Percentiles rank a stretch among this genome's conserved stretches.
Conservation (phyloP, 1,140 invertebrate genomes). For the Pseudobourletiella spinata region DNA sequence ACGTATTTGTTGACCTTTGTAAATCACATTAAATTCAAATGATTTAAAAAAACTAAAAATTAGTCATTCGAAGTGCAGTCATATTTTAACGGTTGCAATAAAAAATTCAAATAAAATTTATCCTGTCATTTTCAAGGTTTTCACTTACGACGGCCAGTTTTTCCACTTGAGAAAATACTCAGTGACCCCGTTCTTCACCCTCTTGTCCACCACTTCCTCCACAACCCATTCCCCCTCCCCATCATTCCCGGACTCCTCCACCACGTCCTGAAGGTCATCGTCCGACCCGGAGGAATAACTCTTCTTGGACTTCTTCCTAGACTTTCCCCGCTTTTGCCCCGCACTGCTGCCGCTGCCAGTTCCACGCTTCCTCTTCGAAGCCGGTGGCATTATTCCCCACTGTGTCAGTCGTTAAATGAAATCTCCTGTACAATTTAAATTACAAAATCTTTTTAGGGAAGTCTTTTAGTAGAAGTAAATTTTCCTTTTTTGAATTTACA, state of each 20-base stretch:
- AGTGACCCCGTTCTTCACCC: slow-evolving; percentile 6
- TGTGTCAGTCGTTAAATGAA: no score
- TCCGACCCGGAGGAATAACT: neutral
- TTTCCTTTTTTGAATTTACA: no score
- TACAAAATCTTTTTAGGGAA: no score
- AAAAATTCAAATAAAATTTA: neutral
- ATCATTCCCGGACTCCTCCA: neutral
- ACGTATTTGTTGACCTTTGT: neutral
- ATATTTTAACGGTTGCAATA: neutral
- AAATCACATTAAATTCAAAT: neutral
- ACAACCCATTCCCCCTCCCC: slow-evolving; percentile 8
- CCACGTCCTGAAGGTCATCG: neutral
- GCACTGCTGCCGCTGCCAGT: neutral
- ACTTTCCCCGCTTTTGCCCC: neutral
- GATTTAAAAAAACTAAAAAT: neutral
- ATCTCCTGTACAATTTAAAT: no score
- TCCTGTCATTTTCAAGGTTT: no score
- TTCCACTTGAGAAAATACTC: slow-evolving; percentile 19
- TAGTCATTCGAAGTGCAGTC: neutral
- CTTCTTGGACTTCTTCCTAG: neutral
- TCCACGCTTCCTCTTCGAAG: neutral
- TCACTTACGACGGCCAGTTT: slow-evolving; percentile 12
- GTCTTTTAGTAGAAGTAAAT: no score
- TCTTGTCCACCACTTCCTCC: slow-evolving; percentile 13
- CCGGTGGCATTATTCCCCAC: neutral